Base-by-base conservation (phyloP, 2,888 invertebrate genomes). In the Myathropa florea region DNA sequence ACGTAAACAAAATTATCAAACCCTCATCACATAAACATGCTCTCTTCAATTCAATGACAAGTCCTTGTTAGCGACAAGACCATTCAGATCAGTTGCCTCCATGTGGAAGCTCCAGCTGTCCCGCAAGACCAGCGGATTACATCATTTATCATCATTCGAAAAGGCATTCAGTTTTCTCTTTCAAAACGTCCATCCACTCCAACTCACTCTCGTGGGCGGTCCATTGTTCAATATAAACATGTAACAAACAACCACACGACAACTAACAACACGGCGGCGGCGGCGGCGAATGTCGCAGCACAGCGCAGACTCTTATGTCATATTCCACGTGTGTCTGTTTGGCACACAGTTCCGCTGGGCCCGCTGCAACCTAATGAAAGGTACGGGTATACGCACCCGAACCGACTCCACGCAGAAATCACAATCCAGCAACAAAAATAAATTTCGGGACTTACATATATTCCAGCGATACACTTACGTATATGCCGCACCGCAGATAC, bases 321-420 rank as follows among this genome's bases (percentile, higher is more conserved):
- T 84, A 84, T 84, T 80, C 80, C 75, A 81, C 84, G 80, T 80
- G 84, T 67, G 80, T 80, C 76, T 65, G 61, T 46, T 63, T 78
- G 78, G 71, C 78, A 57, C 70, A 73, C 73, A 75, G 64, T 71
- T 70, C 78, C 59, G 80, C 26, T 70, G 60, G 60, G 75, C 64
- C 75, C 39, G 75, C 53, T 79, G 64, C 46, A 46, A 46, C 70
- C 59, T 65, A 84, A 80, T 76, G 84, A 84, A 84, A 80, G 75
- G 80, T n/a, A n/a, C n/a, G n/a, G n/a, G n/a, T 80, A 76, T 72
- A 84, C 80, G 84, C 84, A 84, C 75, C 76, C 70, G 61, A 67
- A 18, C 57, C 63, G 57, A 68, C 10, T 39, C 79, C 63, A 83
- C 83, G 79, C 79, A 84, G 61, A 76, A 84, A 84, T 73, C 80